A percentile compares a stretch with the other conserved stretches of the same genome.
Evolutionary conservation across 2,888 invertebrate species (phyloP).

Genomic region (Stenodema calcarata): DNA sequence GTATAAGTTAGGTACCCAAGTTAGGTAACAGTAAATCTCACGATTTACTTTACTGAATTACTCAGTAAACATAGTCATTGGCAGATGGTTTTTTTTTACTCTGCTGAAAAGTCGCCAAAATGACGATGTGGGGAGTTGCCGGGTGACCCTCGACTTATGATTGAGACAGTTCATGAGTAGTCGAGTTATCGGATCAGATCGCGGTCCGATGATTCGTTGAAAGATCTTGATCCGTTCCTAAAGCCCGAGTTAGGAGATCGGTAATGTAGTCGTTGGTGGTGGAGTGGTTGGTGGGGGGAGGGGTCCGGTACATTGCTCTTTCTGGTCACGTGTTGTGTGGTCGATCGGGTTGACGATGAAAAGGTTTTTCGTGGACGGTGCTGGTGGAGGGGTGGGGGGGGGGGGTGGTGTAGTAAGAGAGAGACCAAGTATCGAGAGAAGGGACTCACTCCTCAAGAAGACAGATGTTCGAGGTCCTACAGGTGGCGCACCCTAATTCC

Average conservation of each 20-base stretch:
- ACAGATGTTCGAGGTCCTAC: slow-evolving; percentile 16
- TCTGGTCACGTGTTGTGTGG: slow-evolving; percentile 17
- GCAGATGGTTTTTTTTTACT: no score
- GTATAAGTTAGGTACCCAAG: no score
- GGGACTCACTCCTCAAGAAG: no score
- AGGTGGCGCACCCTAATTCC: slow-evolving; percentile 31
- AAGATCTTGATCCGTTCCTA: neutral
- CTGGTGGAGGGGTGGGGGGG: neutral
- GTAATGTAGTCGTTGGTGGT: no score
- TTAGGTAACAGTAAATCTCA: no score
- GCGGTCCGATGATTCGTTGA: neutral
- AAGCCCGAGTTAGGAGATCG: neutral
- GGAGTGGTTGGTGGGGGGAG: neutral
- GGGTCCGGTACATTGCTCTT: neutral
- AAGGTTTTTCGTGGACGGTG: neutral
- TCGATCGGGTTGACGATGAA: neutral
- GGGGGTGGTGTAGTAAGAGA: neutral
- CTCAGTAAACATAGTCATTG: no score
- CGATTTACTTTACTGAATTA: no score
- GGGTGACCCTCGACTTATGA: no score
- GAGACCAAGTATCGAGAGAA: neutral
- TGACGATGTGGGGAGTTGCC: no score
- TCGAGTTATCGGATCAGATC: no score
- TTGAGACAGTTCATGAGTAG: no score
- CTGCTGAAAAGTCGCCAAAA: no score